Evolutionary conservation across 2,797 vertebrate genomes (phyloP).

Genomic region (Crax fasciolata): DNA sequence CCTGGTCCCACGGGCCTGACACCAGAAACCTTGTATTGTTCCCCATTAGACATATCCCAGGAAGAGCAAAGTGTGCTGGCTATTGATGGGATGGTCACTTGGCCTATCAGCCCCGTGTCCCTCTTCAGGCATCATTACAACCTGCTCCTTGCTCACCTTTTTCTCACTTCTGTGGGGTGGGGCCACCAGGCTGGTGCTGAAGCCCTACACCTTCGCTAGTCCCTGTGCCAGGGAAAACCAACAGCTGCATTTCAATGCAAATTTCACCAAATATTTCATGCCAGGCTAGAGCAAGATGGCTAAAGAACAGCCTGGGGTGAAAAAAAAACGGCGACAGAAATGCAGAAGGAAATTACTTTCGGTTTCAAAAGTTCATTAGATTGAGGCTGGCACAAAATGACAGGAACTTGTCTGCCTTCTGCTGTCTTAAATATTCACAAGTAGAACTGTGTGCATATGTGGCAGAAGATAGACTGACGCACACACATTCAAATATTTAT

Average conservation of each 20-base stretch:
- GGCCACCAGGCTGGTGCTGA: neutral
- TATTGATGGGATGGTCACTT: neutral
- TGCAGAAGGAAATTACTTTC: neutral
- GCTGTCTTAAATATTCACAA: neutral
- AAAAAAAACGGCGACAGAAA: neutral
- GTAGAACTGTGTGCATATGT: neutral
- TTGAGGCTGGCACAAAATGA: neutral
- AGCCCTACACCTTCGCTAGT: neutral
- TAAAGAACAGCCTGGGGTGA: neutral
- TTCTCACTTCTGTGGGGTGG: neutral
- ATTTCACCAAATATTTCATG: neutral
- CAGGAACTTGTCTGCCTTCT: neutral
- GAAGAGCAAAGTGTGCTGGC: neutral
- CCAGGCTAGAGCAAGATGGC: neutral
- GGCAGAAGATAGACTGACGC: neutral
- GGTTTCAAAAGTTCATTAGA: neutral
- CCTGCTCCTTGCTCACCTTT: neutral
- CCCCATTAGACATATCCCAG: neutral
- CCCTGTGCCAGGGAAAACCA: neutral
- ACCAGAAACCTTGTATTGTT: neutral
- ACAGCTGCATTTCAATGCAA: neutral
- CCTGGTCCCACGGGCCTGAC: too few species aligned
- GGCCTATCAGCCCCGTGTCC: accelerated
- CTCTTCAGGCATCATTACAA: neutral
- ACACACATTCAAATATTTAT: neutral